Evolutionary conservation across 1,140 invertebrate species (phyloP), one percentile per base, ranked within the genome.

Genomic region (Aphidius ervi): DNA sequence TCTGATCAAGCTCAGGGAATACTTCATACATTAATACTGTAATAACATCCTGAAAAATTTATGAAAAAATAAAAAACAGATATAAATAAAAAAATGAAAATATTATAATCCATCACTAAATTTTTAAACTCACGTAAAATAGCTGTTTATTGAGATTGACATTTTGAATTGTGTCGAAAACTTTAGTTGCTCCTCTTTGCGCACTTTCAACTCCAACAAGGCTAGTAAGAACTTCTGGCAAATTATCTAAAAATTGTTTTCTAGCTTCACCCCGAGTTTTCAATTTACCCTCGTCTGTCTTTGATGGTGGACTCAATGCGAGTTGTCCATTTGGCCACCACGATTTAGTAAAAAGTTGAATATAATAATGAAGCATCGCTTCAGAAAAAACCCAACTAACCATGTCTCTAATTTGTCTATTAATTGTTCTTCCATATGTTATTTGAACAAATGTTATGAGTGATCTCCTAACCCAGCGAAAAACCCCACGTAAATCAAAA

Each of bases 361-460:
- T 87, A 73, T 95, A 95, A 74, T 92, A 93, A 68, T 94, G 87
- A 59, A 95, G 75, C 91, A 94, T 95, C 55, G 91, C 86, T 72
- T 95, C 93, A 31, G 91, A 94, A 71, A 94, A 90, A 58, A 94
- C 77, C 87, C 91, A 93, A 9, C 86, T 84, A 54, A 95, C 88
- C 1, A 89, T 93, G 68, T 95, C 93, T 65, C 91, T 84, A 46
- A 95, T 87, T 85, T 95, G 93, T 67, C 91, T 91, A 72, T 94
- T 95, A 50, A 96, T 95, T 31, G 92, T 95, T 62, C 91, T 82
- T 6, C 93, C 93, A 77, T 93, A 96, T 0, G 91, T 93, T 50
- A 95, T 89, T 77, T 97, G 93, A 6, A 96, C 93, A 79, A 95
- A 95, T 7, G 88, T 89, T 63, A 97, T 94, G 5, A 96, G 81